A percentile compares a stretch with the other conserved stretches of the same genome.
phyloP scores from a whole-genome alignment of 1,140 invertebrate species.

The Drosophila athabasca region DNA sequence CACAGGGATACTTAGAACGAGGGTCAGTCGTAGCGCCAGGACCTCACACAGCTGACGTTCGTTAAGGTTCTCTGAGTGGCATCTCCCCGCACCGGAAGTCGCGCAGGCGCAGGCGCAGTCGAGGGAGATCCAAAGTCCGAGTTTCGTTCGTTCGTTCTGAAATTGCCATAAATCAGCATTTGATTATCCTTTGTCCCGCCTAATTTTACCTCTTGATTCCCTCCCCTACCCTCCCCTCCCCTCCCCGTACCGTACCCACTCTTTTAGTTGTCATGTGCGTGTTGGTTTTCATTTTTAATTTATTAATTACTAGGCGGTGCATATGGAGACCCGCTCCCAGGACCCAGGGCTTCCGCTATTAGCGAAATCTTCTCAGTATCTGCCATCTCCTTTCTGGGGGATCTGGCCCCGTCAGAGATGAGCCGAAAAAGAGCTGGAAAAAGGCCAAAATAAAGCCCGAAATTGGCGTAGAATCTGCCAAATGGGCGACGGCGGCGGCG shows the following conservation, averaged over 20 bases:
- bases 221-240: slow-evolving; percentile 1
- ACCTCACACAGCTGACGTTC: slow-evolving; percentile 77
- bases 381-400: slow-evolving; percentile 19
- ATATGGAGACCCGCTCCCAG: slow-evolving; percentile 3
- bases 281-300: slow-evolving; percentile 77
- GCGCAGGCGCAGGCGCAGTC: neutral
- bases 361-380: slow-evolving; percentile 54
- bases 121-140: slow-evolving; percentile 23
- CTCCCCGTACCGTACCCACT: neutral
- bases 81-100: slow-evolving; percentile 58
- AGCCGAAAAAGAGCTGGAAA: neutral
- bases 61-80: slow-evolving; percentile 13
- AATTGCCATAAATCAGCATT: slow-evolving; percentile 82
- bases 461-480: slow-evolving; percentile 27
- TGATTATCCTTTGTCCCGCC: slow-evolving; percentile 71
- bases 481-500: slow-evolving; percentile 25
- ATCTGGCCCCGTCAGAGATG: slow-evolving; percentile 19
- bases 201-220: slow-evolving; percentile 53
- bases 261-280: slow-evolving; percentile 62
- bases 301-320: slow-evolving; percentile 80
- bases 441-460: neutral
- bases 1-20: slow-evolving; percentile 18
- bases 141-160: slow-evolving; percentile 19
- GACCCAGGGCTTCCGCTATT: slow-evolving; percentile 69
- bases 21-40: slow-evolving; percentile 50